A percentile compares a stretch with the other conserved stretches of the same genome.
Conservation (phyloP, 2,113 vertebrate species). For the Corythoichthys haematopterus region DNA sequence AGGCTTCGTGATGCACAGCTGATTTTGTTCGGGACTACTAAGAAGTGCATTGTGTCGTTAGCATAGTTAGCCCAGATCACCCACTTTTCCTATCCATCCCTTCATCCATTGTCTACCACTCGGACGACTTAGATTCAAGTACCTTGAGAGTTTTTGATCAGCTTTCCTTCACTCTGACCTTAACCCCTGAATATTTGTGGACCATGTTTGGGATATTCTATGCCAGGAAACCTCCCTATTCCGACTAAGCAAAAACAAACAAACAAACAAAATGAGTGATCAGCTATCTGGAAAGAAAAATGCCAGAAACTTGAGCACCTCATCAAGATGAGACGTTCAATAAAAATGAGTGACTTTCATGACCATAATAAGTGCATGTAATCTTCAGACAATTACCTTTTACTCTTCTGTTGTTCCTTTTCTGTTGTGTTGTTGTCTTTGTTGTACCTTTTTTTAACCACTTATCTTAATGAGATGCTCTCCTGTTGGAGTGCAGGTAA, state of each 20-base stretch:
- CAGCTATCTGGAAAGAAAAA: neutral
- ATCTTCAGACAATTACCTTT: neutral
- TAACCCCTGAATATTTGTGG: neutral
- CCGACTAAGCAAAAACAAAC: neutral
- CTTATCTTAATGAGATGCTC: neutral
- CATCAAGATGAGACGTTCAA: neutral
- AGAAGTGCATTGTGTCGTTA: neutral
- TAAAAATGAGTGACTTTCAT: neutral
- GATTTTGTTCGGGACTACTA: neutral
- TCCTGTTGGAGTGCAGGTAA: neutral
- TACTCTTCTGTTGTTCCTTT: neutral
- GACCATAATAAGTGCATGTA: neutral
- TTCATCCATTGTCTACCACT: neutral
- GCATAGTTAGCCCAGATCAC: neutral
- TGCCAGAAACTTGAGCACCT: neutral
- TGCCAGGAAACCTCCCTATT: neutral
- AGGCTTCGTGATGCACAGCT: neutral
- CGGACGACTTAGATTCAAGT: too few species aligned
- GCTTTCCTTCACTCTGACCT: neutral
- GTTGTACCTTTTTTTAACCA: constrained; percentile 6
- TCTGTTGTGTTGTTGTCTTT: constrained; percentile 9
- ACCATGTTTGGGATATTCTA: neutral
- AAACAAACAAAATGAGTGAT: neutral
- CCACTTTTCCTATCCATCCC: neutral
- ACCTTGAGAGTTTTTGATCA: neutral